Evolutionary conservation across 2,797 vertebrate genomes (phyloP), one percentile per base, ranked within the genome.

Genomic region (Numenius phaeopus): DNA sequence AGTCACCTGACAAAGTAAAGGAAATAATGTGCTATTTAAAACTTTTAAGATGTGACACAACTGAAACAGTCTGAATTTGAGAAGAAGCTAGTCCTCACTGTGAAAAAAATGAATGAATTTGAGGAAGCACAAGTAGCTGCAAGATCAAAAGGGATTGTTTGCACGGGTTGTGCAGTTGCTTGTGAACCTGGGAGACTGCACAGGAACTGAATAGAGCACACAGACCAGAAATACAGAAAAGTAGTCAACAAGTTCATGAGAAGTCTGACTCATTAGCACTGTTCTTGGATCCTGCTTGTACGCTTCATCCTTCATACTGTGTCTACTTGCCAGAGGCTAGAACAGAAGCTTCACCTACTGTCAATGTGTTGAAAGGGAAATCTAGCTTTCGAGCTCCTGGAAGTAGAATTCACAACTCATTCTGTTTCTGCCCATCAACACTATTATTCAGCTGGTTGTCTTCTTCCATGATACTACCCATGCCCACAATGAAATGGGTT

Each of bases 61-160:
- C 9, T 49, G 30, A 80, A 92, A 44, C 4, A 66, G 9, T 42
- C 42, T 59, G 21, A 83, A 76, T 39, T 80, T 71, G 57, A 88
- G 61, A 66, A 72, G 10, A 7, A 55, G 9, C 17, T 76, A 54
- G 21, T 40, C 16, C 18, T 80, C 37, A 66, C 16, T 14, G 47
- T 8, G 10, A 82, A 92, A 85, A 37, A 87, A 8, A 8, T 58
- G 65, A 22, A 42, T 11, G 4, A 75, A 78, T 47, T 81, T 73
- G 52, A 58, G 40, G 66, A 16, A 52, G 10, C 44, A 52, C 19
- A 96, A 65, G 14, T 24, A 86, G 34, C 34, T 37, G 34, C 34
- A 75, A 69, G 52, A 94, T 71, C 21, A 85, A 88, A 94, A 90
- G 32, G 37, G 88, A 83, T 75, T 70, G 61, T 46, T 75, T 71